A percentile compares a stretch with the other conserved stretches of the same genome.
These are phyloP conservation scores for Enhydra lutris DNA, from an alignment of 2,113 vertebrate species.

Conservation along the genomic window DNA sequence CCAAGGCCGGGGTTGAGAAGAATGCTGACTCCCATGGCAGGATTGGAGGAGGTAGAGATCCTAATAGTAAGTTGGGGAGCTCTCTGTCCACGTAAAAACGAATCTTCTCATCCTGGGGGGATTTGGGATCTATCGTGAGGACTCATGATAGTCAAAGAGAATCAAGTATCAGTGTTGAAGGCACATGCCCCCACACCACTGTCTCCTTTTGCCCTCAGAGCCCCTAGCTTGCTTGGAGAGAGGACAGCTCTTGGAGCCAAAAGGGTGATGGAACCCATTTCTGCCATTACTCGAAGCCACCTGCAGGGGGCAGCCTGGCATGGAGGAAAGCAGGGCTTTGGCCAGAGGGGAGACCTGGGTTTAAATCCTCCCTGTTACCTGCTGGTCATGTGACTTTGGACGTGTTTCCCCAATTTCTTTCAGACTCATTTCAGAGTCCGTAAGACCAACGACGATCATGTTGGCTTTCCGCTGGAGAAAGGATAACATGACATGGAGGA, in stretches of 20 bases:
- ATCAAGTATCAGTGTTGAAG: neutral
- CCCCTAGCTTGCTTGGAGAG: neutral
- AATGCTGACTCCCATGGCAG: neutral
- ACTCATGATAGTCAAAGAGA: neutral
- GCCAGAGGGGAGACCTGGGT: neutral
- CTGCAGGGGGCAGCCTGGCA: neutral
- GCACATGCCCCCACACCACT: neutral
- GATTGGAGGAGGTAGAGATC: neutral
- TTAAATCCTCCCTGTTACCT: neutral
- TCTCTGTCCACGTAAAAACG: neutral
- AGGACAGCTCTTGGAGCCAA: neutral
- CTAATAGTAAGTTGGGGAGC: neutral
- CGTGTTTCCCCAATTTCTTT: neutral
- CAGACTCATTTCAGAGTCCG: neutral
- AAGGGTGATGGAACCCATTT: neutral
- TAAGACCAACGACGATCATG: fast-evolving
- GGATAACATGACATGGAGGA: neutral
- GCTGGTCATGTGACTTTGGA: neutral
- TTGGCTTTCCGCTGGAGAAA: neutral
- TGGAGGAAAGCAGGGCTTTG: neutral
- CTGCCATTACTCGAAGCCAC: neutral
- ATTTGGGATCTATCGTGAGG: neutral
- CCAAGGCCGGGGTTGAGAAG: neutral
- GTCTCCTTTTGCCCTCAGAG: neutral
- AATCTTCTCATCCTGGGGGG: neutral